Percentiles rank a stretch among this genome's conserved stretches.
These are phyloP conservation scores for Rhinoderma darwinii DNA, from an alignment of 2,113 vertebrate genomes.

Conservation along the genomic window DNA sequence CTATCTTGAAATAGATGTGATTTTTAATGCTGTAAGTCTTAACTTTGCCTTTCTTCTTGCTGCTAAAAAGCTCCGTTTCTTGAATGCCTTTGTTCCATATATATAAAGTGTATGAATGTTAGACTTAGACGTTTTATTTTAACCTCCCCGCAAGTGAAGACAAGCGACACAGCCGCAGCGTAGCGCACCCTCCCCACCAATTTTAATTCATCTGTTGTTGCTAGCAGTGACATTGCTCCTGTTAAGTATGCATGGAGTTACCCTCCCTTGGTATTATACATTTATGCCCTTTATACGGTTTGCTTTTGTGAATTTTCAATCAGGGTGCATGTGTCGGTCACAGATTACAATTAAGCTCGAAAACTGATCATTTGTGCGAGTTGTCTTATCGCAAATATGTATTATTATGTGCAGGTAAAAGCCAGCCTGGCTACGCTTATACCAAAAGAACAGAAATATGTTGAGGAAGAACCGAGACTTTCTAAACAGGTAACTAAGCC, in stretches of 20 bases:
- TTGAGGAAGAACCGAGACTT: slow-evolving; percentile 95
- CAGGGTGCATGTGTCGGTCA: slow-evolving; percentile 65
- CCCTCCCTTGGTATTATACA: slow-evolving; percentile 62
- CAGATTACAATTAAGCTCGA: slow-evolving; percentile 62
- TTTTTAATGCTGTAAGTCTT: slow-evolving; percentile 99
- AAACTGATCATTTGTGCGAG: slow-evolving; percentile 62
- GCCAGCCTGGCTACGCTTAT: slow-evolving; percentile 93
- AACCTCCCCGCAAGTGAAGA: slow-evolving; percentile 74
- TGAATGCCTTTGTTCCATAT: slow-evolving; percentile 82
- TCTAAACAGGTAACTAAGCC: slow-evolving; percentile 92
- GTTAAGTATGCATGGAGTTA: slow-evolving; percentile 59
- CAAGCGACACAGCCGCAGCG: slow-evolving; percentile 71
- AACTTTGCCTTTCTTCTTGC: slow-evolving; percentile 84
- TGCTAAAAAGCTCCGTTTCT: slow-evolving; percentile 81
- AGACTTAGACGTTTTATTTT: slow-evolving; percentile 75
- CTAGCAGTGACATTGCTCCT: slow-evolving; percentile 60
- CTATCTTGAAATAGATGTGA: slow-evolving; percentile 99
- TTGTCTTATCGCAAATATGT: slow-evolving; percentile 58
- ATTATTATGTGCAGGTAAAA: slow-evolving; percentile 85
- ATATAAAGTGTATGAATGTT: slow-evolving; percentile 82
- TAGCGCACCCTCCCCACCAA: slow-evolving; percentile 75
- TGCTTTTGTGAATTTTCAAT: slow-evolving; percentile 65
- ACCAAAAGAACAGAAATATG: slow-evolving; percentile 97
- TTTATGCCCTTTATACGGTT: slow-evolving; percentile 59
- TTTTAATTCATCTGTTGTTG: slow-evolving; percentile 56